These are phyloP conservation scores for Bos taurus DNA, from an alignment of 2,113 vertebrate genomes.

Conservation along the genomic window ARS-UCD2.0 NC_037346.1:36671001-36671500, in stretches of 20 bases:
- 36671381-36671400: not conserved
- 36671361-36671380: not conserved
- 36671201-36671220: not conserved
- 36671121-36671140: not conserved
- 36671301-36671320: not conserved
- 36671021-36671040: not conserved
- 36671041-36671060: not conserved
- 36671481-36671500: not conserved
- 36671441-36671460: not conserved
- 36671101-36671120: not conserved
- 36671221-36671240: not conserved
- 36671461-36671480: conserved; percentile 19
- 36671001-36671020: not conserved
- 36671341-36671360: too few species aligned
- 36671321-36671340: not conserved
- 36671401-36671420: not conserved
- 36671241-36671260: not conserved
- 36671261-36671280: not conserved
- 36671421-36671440: not conserved
- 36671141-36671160: not conserved
- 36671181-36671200: not conserved
- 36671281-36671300: not conserved
- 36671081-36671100: not conserved
- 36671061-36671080: not conserved
- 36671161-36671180: not conserved